Evolutionary conservation across 2,797 vertebrate genomes (phyloP).

Genomic region (Siniperca scherzeri): DNA sequence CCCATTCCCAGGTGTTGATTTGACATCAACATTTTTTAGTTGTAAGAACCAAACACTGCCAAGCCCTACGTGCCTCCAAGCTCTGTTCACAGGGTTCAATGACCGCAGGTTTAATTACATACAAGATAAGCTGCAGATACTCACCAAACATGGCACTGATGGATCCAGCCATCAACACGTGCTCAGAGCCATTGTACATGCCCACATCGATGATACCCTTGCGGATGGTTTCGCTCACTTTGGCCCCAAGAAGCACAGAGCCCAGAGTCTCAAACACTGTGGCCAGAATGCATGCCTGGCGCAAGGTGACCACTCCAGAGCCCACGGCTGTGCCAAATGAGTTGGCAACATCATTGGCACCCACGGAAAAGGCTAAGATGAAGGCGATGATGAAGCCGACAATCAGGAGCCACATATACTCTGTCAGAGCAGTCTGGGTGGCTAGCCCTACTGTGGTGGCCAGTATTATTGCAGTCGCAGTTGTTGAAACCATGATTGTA

Average conservation of each 20-base stretch:
- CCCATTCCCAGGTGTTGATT: background rate
- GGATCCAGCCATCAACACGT: conserved; percentile 93
- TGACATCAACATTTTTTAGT: background rate
- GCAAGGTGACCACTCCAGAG: conserved; percentile 96
- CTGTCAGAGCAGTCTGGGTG: conserved; percentile 43
- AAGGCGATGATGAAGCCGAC: conserved; percentile 98
- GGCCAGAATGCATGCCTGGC: conserved; percentile 94
- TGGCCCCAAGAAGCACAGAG: conserved; percentile 95
- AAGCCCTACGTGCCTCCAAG: background rate
- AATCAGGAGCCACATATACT: conserved; percentile 91
- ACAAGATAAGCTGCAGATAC: conserved; percentile 58
- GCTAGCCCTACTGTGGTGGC: conserved; percentile 40
- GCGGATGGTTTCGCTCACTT: conserved; percentile 97
- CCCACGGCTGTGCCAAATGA: conserved; percentile 98
- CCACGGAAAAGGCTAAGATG: conserved; percentile 96
- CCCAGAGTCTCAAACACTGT: conserved; percentile 96
- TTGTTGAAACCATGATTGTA: conserved; percentile 84
- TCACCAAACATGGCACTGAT: conserved; percentile 98
- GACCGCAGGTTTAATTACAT: background rate
- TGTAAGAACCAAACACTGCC: background rate
- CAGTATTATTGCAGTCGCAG: conserved; percentile 70
- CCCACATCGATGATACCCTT: conserved; percentile 94
- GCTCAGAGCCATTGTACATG: conserved; percentile 88
- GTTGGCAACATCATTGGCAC: conserved; percentile 98
- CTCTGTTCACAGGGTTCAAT: conserved; percentile 18